A percentile compares a stretch with the other conserved stretches of the same genome.
Evolutionary conservation across 1,140 invertebrate genomes (phyloP).

Genomic region (Ceratitis capitata): DNA sequence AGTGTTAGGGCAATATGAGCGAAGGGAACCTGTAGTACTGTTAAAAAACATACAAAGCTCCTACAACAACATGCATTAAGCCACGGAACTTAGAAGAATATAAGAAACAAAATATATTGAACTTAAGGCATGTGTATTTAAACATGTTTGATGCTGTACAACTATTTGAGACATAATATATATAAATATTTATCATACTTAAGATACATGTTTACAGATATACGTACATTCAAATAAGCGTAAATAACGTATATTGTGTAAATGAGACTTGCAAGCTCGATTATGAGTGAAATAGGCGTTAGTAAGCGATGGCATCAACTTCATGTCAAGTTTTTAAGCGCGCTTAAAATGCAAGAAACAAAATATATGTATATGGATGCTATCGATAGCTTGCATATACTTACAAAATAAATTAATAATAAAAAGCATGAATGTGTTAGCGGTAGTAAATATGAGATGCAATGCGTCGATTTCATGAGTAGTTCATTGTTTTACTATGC

Average conservation of each 20-base stretch:
- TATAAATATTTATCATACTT: neutral
- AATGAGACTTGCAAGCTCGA: too few species aligned
- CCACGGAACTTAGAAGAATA: neutral
- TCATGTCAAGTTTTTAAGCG: neutral
- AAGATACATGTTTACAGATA: neutral
- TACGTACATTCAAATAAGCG: neutral
- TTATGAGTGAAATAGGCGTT: neutral
- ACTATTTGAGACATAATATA: neutral
- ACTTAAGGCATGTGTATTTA: neutral
- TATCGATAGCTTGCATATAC: too few species aligned
- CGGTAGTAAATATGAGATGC: neutral
- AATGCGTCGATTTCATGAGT: neutral
- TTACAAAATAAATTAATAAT: neutral
- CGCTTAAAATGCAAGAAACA: neutral
- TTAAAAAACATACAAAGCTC: too few species aligned
- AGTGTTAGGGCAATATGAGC: too few species aligned
- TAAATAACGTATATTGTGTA: neutral
- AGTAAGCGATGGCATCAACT: neutral
- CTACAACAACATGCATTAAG: neutral
- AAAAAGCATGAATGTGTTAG: slow-evolving; percentile 32
- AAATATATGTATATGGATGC: neutral
- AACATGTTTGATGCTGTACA: neutral
- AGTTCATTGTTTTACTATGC: neutral
- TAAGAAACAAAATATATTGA: neutral
- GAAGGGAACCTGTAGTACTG: too few species aligned